Evolutionary conservation across 1,140 invertebrate genomes (phyloP).

Genomic region (Pogonognathellus flavescens): DNA sequence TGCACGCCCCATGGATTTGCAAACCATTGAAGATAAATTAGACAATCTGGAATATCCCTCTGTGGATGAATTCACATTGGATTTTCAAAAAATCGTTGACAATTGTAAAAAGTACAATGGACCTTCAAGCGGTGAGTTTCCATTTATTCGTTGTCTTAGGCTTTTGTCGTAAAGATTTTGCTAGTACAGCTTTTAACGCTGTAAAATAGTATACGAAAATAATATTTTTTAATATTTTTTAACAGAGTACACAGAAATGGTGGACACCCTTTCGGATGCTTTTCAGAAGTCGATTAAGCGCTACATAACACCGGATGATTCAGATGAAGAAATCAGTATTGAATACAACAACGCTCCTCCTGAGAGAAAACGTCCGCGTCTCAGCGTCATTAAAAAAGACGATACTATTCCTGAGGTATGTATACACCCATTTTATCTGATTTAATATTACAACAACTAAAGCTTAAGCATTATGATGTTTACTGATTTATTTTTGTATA

Average conservation of each 20-base stretch:
- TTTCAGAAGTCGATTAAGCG: conserved; percentile 84
- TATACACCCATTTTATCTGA: background rate
- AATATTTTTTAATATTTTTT: conserved; percentile 9
- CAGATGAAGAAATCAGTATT: conserved; percentile 74
- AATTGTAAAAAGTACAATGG: conserved; percentile 94
- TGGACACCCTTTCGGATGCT: conserved; percentile 82
- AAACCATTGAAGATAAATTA: conserved; percentile 88
- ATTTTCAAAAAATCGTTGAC: conserved; percentile 91
- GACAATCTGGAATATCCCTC: conserved; percentile 84
- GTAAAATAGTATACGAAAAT: conserved; percentile 15
- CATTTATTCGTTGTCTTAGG: background rate
- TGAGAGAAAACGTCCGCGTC: conserved; percentile 45
- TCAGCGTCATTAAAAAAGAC: background rate
- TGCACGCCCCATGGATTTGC: conserved; percentile 85
- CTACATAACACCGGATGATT: conserved; percentile 83
- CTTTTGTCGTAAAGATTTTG: too few species aligned
- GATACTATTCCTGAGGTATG: conserved; percentile 48
- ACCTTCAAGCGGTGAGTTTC: conserved; percentile 84
- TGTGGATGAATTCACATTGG: conserved; percentile 84
- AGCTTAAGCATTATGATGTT: background rate
- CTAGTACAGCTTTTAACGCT: too few species aligned
- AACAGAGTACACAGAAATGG: conserved; percentile 90
- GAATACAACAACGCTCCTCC: conserved; percentile 63
- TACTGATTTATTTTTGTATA: background rate
- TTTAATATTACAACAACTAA: too few species aligned